A percentile compares a stretch with the other conserved stretches of the same genome.
Conservation (phyloP, 1,140 invertebrate genomes). For the Leptinotarsa lineolata region DNA sequence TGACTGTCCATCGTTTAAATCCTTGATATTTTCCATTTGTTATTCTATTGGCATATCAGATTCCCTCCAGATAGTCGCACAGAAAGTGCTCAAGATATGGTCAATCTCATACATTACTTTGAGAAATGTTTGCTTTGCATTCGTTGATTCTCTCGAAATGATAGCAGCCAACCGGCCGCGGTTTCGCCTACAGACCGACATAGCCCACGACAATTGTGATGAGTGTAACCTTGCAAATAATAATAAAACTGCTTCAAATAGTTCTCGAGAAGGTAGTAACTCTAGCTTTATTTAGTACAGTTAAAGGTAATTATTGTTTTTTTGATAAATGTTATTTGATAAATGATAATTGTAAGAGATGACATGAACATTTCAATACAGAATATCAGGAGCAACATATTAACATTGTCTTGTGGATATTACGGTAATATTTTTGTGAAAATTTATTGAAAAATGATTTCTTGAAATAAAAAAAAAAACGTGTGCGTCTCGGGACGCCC, state of each 20-base stretch:
- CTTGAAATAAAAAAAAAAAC: too few relatives aligned
- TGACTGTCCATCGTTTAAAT: neutral
- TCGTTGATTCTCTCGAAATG: conserved; percentile 9
- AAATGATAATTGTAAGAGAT: too few relatives aligned
- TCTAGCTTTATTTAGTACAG: neutral
- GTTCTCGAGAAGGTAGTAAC: neutral
- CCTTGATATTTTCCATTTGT: neutral
- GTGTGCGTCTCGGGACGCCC: too few relatives aligned
- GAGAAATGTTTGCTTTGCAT: conserved; percentile 23
- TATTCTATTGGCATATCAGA: neutral
- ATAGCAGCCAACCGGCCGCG: conserved; percentile 3
- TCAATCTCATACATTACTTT: conserved; percentile 22
- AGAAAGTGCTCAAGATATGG: conserved; percentile 4
- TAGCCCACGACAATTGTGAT: conserved; percentile 29
- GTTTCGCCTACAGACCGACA: conserved; percentile 28
- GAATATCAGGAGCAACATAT: too few relatives aligned
- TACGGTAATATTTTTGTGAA: too few relatives aligned
- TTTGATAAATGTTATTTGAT: neutral
- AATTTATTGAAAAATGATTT: too few relatives aligned
- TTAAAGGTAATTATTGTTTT: neutral
- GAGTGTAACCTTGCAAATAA: conserved; percentile 26
- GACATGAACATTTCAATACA: too few relatives aligned
- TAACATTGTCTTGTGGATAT: too few relatives aligned
- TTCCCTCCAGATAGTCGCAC: neutral
- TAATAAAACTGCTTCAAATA: conserved; percentile 19